Percentiles rank a stretch among this genome's conserved stretches.
phyloP scores from a whole-genome alignment of 2,797 vertebrate species.

The Chrosomus eos region DNA sequence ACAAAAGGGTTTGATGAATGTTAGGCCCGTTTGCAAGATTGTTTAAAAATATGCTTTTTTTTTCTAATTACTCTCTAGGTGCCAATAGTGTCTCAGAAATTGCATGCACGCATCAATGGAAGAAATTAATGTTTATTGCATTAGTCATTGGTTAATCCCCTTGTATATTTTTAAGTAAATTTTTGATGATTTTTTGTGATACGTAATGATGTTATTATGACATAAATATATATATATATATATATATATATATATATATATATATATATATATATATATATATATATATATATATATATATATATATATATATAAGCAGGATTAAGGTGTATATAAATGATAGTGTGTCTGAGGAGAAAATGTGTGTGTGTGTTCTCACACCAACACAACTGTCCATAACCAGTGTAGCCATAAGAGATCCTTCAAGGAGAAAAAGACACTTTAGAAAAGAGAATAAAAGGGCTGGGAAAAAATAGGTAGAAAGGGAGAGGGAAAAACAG shows the following conservation, averaged over 20 bases:
- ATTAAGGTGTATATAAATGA: not conserved
- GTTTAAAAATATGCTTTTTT: not conserved
- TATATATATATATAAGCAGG: not conserved
- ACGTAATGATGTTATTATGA: too few relatives aligned
- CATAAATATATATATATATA: too few relatives aligned
- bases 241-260: too few relatives aligned
- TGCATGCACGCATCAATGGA: too few relatives aligned
- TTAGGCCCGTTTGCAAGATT: too few relatives aligned
- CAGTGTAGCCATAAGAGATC: slow-evolving; percentile 35
- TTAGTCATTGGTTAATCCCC: too few relatives aligned
- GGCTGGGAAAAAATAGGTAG: slow-evolving; percentile 8
- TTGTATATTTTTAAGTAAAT: too few relatives aligned
- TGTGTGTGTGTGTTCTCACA: slow-evolving; percentile 4
- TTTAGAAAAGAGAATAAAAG: slow-evolving; percentile 49
- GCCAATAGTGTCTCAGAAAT: not conserved
- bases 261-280: not conserved
- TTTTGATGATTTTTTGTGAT: too few relatives aligned
- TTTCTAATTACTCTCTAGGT: not conserved
- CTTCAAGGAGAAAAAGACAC: slow-evolving; percentile 48
- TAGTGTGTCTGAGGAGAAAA: not conserved
- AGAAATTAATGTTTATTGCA: too few relatives aligned
- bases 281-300: too few relatives aligned
- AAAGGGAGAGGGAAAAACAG: slow-evolving; percentile 34
- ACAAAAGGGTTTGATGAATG: not conserved
- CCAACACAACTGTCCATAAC: slow-evolving; percentile 23